Base-by-base conservation (phyloP, 2,888 invertebrate species). In the Xestobium rufovillosum region DNA sequence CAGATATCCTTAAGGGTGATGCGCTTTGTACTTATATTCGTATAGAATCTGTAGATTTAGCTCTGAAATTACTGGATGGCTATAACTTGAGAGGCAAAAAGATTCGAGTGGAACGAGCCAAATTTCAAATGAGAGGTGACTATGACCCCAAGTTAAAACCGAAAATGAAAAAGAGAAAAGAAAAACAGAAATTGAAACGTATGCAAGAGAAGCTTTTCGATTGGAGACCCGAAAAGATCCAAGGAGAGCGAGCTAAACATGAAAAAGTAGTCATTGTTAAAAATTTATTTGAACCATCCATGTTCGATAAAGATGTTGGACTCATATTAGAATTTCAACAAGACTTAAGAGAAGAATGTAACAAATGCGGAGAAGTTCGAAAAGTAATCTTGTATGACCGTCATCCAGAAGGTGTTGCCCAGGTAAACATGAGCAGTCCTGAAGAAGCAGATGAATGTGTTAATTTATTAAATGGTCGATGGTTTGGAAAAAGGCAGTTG, bases 11-110 rank as follows among this genome's bases (percentile, higher is more conserved):
- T 17, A 99, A 99, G 70, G 98, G 98, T 6, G 97, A 98, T 70
- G 98, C 88, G 8, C 70, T 91, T 28, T 97, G 97, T 64, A 90
- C 92, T 47, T 97, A 94, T 59, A 90, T 97, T 34, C 92, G 88
- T 80, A 69, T 80, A 36, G 97, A 98, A 66, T 96, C 96, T 3
- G 94, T 98, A 1, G 82, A 90, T 17, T 67, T 98, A 53, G 96
- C 97, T 1, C 63, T 97, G 36, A 83, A 88, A 42, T 73, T 98
- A 43, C 67, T 99, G 30, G 97, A 99, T 67, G 96, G 92, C 1
- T 81, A 76, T 50, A 75, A 83, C 42, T 66, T 83, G 3, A 78
- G 85, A 56, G 90, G 85, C 0, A 76, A 84, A 35, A 85, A 78
- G 54, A 71, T 99, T 3, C 78, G 76, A 53, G 95, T 96, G 2